Percentiles rank a stretch among this genome's conserved stretches.
Evolutionary conservation across 2,113 vertebrate species (phyloP).

Genomic region (Nestor notabilis): DNA sequence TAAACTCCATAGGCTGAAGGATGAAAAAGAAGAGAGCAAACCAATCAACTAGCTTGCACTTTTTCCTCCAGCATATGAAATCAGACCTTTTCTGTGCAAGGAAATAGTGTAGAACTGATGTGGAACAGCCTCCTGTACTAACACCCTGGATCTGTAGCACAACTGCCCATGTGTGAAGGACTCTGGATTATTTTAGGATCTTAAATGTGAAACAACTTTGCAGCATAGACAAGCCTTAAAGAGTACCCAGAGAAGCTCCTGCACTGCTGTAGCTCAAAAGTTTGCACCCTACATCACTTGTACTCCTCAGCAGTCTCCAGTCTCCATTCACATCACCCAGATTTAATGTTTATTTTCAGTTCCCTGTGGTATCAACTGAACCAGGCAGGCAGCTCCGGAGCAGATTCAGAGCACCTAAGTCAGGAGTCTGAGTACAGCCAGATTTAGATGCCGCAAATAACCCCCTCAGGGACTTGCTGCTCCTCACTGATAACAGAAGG

Average conservation of each 20-base stretch:
- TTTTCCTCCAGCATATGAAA: neutral
- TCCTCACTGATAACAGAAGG: neutral
- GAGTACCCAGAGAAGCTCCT: neutral
- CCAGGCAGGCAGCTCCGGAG: neutral
- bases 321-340: neutral
- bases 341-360: neutral
- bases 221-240: neutral
- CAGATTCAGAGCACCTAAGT: neutral
- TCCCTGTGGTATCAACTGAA: neutral
- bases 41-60: neutral
- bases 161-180: neutral
- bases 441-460: neutral
- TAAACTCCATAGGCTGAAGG: neutral
- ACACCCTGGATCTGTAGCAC: neutral
- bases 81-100: neutral
- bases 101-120: fast-evolving
- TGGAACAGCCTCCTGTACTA: neutral
- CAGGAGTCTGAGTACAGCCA: neutral
- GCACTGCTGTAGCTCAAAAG: neutral
- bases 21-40: neutral
- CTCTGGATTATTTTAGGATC: neutral
- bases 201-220: neutral
- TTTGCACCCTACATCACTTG: neutral
- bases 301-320: neutral
- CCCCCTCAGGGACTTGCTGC: neutral